Evolutionary conservation across 1,140 invertebrate genomes (phyloP).

Genomic region (Drosophila grimshawi): DNA sequence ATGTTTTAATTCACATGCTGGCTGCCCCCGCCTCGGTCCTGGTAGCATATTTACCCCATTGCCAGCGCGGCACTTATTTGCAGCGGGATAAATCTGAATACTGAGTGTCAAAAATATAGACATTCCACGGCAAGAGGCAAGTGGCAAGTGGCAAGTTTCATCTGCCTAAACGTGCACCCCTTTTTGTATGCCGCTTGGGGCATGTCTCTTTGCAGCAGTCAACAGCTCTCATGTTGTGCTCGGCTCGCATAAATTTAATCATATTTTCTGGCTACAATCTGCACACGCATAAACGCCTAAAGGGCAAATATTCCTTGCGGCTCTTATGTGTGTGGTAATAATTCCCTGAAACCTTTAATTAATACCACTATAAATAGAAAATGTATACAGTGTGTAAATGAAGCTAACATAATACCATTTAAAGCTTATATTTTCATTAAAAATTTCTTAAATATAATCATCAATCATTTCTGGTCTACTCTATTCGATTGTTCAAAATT

Average conservation of each 20-base stretch:
- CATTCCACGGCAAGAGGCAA: slow-evolving; percentile 8
- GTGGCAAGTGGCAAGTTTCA: slow-evolving; percentile 14
- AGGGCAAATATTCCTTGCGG: background rate
- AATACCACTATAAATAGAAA: background rate
- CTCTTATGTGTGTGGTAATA: background rate
- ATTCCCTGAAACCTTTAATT: slow-evolving; percentile 3
- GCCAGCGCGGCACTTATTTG: slow-evolving; percentile 23
- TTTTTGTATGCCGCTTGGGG: slow-evolving; percentile 39
- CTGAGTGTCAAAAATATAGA: slow-evolving; percentile 36
- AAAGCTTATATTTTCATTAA: background rate
- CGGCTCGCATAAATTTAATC: slow-evolving; percentile 69
- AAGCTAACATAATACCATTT: background rate
- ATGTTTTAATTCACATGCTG: slow-evolving; percentile 76
- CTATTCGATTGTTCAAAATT: no score
- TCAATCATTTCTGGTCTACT: no score
- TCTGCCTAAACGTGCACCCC: slow-evolving; percentile 32
- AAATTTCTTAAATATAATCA: no score
- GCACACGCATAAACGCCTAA: slow-evolving; percentile 32
- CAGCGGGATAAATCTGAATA: slow-evolving; percentile 48
- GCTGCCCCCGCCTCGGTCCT: background rate
- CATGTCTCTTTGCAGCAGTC: slow-evolving; percentile 40
- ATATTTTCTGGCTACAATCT: slow-evolving; percentile 43
- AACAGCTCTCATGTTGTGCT: slow-evolving; percentile 58
- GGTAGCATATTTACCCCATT: background rate
- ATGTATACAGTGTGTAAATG: background rate